Base-by-base conservation (phyloP, 2,113 vertebrate species). In the Syngnathus typhle region DNA sequence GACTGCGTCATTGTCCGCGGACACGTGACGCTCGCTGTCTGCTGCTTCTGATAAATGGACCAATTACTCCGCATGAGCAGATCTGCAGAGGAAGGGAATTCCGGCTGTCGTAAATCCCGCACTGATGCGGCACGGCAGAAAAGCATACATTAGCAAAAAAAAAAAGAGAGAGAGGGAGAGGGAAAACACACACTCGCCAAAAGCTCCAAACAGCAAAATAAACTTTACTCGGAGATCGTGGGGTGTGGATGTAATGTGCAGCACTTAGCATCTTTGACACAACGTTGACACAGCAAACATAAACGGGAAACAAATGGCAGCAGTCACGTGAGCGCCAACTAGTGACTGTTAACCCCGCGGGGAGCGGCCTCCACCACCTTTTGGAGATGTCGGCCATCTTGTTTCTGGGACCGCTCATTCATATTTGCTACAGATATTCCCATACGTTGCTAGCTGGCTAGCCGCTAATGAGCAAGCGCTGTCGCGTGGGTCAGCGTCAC, bases 1-100 rank as follows among this genome's bases (percentile, higher is more conserved):
- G 36, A n/a, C 43, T 59, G 59, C 80, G 69, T 60, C 67, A 54
- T 72, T 79, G 70, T 76, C 75, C 61, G 72, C 74, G 69, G 74
- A 73, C 74, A 65, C 77, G 72, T 69, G 76, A 80, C 73, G 80
- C 60, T 64, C 1, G 51, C 71, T 77, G 76, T 74, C 74, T 59
- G 69, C 62, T 61, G 76, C 72, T 32, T 67, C 65, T 85, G 81
- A 88, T 72, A 87, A 89, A 90, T 86, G 77, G 86, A 76, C 74
- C 84, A 80, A 78, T 90, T 88, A 82, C 70, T 44, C 69, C 66
- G 78, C 74, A 79, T 85, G 82, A 85, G 70, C 65, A 75, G 80
- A 80, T 85, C 72, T 84, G 81, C 82, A 79, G 80, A 75, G 79
- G 82, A 81, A 83, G 78, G 84, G 82, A 78, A 83, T 83, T 85